Percentiles rank a stretch among this genome's conserved stretches.
These are phyloP conservation scores for Vidua macroura DNA, from an alignment of 2,113 vertebrate genomes.

Conservation along the genomic window DNA sequence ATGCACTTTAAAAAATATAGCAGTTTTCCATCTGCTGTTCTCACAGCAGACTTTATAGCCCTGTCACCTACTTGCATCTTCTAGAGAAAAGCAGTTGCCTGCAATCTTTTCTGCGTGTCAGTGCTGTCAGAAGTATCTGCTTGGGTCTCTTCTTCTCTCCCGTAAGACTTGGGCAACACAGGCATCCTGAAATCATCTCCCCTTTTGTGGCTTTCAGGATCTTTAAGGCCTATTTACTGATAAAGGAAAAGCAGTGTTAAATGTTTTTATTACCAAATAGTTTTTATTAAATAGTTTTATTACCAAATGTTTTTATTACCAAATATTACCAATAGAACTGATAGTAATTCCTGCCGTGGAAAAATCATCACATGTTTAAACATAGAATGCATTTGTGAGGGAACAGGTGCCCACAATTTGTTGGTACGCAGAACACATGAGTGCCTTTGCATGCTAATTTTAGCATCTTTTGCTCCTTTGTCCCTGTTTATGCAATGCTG, in stretches of 20 bases:
- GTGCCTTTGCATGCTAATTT: not conserved
- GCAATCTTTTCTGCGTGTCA: not conserved
- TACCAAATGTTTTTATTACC: not conserved
- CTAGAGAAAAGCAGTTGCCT: not conserved
- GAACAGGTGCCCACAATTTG: not conserved
- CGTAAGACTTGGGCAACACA: not conserved
- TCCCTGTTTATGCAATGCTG: not conserved
- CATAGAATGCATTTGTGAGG: not conserved
- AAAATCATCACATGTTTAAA: not conserved
- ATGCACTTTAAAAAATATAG: not conserved
- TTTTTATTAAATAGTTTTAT: too few relatives aligned
- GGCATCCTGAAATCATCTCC: not conserved
- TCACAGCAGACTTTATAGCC: not conserved
- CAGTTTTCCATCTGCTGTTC: conserved; percentile 19
- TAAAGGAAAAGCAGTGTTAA: not conserved
- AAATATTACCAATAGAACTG: not conserved
- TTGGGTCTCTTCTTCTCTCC: not conserved
- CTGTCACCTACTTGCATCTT: not conserved
- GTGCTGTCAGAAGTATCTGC: not conserved
- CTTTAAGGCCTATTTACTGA: not conserved
- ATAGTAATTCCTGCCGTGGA: not conserved
- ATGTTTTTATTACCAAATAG: not conserved
- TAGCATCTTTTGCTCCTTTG: not conserved
- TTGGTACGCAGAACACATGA: not conserved
- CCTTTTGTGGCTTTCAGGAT: not conserved